Evolutionary conservation across 2,797 vertebrate species (phyloP).

Genomic region (Enteromius trimaculatus): DNA sequence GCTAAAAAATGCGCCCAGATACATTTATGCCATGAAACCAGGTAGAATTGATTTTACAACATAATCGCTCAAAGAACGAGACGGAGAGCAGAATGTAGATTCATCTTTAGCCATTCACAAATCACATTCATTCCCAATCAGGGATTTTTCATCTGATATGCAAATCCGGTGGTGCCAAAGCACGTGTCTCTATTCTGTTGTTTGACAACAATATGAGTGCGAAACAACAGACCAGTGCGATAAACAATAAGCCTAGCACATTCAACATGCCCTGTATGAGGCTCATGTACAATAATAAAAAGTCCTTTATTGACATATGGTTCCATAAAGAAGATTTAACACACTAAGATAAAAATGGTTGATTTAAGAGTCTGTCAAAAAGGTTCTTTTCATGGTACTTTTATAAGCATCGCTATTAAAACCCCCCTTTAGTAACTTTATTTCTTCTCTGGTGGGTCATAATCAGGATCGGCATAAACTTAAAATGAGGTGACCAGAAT

Average conservation of each 20-base stretch:
- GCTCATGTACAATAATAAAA: not conserved
- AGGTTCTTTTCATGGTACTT: too few species aligned
- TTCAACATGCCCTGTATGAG: not conserved
- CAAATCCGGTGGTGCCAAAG: conserved; percentile 23
- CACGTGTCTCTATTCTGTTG: not conserved
- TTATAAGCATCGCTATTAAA: too few species aligned
- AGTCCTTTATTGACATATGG: too few species aligned
- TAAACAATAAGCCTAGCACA: conserved; percentile 14
- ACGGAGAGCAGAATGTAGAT: conserved; percentile 1
- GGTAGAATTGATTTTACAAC: not conserved
- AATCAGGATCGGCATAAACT: not conserved
- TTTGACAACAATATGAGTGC: not conserved
- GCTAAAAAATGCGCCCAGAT: too few species aligned
- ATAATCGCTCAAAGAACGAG: not conserved
- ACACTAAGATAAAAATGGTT: too few species aligned
- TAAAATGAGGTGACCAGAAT: not conserved
- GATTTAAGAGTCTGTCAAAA: too few species aligned
- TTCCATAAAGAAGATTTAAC: not conserved
- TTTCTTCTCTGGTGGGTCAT: not conserved
- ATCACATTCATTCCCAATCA: conserved; percentile 15
- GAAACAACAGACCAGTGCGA: conserved; percentile 29
- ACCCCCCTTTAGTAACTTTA: too few species aligned
- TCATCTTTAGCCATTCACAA: not conserved
- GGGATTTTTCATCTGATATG: conserved; percentile 39
- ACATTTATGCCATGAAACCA: too few species aligned